phyloP scores from a whole-genome alignment of 1,140 invertebrate genomes.

The Hycleus cichorii region DNA sequence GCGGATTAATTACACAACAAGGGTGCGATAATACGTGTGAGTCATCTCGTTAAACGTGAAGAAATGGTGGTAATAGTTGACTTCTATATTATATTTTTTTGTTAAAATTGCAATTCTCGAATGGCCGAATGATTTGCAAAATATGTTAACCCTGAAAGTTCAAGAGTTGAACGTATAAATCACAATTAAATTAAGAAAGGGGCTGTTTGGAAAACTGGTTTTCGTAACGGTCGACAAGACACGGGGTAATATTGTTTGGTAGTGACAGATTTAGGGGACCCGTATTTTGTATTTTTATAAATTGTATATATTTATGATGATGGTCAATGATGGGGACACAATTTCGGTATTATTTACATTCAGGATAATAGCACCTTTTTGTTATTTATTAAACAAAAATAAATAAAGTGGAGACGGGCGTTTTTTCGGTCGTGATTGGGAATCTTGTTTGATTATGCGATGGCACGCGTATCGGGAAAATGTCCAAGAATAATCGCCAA shows the following conservation, averaged over 20 bases:
- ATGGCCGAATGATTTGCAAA: neutral
- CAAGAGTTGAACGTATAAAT: conserved; percentile 1
- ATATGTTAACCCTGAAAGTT: neutral
- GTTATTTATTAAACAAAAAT: no score
- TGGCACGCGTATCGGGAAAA: conserved; percentile 29
- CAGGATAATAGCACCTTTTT: no score
- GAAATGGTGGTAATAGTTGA: conserved; percentile 36
- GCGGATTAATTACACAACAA: conserved; percentile 34
- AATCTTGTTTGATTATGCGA: conserved; percentile 34
- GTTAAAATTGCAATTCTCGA: neutral
- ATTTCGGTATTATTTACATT: no score
- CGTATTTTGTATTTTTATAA: no score
- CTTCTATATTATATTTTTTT: conserved; percentile 21
- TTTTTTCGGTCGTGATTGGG: no score
- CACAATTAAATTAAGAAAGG: conserved; percentile 3
- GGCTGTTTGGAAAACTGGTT: neutral
- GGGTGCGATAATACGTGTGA: conserved; percentile 33
- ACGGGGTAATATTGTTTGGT: no score
- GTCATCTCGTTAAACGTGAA: conserved; percentile 32
- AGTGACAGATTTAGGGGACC: no score
- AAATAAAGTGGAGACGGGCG: no score
- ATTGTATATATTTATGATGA: no score
- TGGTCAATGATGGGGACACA: no score
- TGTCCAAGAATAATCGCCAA: conserved; percentile 20
- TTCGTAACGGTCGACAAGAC: no score